Evolutionary conservation across 2,113 vertebrate genomes (phyloP).

Genomic region (Gymnobelideus leadbeateri): DNA sequence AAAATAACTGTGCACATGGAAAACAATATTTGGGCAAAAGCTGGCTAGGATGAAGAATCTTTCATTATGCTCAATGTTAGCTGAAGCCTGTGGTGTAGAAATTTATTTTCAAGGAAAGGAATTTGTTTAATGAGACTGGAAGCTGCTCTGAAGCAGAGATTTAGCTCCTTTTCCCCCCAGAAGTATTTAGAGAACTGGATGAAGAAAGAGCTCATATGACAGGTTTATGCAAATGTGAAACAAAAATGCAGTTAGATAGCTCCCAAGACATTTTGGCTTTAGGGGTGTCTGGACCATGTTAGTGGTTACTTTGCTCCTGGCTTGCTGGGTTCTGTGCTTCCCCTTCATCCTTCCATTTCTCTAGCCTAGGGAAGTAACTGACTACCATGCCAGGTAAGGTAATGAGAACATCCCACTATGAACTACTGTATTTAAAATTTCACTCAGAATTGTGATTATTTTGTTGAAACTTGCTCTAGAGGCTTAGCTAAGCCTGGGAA

Average conservation of each 20-base stretch:
- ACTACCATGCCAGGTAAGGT: not conserved
- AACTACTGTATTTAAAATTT: not conserved
- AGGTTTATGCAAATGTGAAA: constrained; percentile 1
- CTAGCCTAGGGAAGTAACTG: not conserved
- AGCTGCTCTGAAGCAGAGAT: constrained; percentile 1
- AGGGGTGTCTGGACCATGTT: not conserved
- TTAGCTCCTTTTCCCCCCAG: not conserved
- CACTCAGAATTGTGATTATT: not conserved
- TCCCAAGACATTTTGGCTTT: not conserved
- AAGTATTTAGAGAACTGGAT: not conserved
- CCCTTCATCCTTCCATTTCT: not conserved
- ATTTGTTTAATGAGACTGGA: not conserved
- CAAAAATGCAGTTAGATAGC: not conserved
- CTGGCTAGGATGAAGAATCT: not conserved
- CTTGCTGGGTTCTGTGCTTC: not conserved
- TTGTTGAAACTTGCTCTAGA: not conserved
- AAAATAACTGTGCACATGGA: constrained; percentile 29
- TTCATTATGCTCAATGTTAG: constrained; percentile 2
- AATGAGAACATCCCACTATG: not conserved
- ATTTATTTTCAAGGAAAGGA: not conserved
- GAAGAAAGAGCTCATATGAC: not conserved
- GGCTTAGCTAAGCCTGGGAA: not conserved
- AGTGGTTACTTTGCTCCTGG: not conserved
- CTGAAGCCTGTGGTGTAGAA: not conserved
- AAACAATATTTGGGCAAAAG: constrained; percentile 15